Percentiles rank a stretch among this genome's conserved stretches.
Conservation (phyloP, 2,113 vertebrate species). For the Zapus hudsonius region DNA sequence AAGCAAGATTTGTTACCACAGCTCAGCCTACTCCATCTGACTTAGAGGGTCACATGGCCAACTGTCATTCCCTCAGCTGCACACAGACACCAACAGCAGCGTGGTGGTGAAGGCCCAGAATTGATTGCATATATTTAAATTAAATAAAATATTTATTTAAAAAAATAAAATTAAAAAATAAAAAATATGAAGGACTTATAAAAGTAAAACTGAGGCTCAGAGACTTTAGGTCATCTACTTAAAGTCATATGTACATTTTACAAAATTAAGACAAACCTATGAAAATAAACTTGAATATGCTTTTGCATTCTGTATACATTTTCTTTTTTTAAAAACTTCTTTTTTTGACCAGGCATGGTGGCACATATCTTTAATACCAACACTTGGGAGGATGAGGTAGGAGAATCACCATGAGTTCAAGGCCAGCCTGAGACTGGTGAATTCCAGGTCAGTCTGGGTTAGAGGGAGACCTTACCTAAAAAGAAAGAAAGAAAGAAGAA, state of each 20-base stretch:
- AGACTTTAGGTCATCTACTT: background rate
- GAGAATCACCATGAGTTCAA: too few species aligned
- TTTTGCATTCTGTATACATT: background rate
- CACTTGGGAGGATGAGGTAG: too few species aligned
- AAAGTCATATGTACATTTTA: background rate
- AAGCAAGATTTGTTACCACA: slow-evolving; percentile 31
- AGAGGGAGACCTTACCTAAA: too few species aligned
- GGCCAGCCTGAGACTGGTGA: too few species aligned
- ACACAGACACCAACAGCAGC: background rate
- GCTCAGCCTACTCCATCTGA: background rate
- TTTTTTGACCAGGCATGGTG: too few species aligned
- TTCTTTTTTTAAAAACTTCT: slow-evolving; percentile 8
- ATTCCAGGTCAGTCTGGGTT: too few species aligned
- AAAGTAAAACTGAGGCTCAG: background rate
- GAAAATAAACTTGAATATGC: background rate
- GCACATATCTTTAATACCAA: too few species aligned
- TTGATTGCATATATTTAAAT: background rate
- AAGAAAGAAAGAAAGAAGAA: too few species aligned
- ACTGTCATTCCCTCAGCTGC: background rate
- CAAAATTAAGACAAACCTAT: background rate
- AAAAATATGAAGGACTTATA: background rate
- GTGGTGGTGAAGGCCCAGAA: background rate
- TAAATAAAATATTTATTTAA: too few species aligned
- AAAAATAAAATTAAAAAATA: too few species aligned
- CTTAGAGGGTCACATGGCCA: background rate